Base-by-base conservation (phyloP, 1,140 invertebrate species). In the Drosophila bocki region DNA sequence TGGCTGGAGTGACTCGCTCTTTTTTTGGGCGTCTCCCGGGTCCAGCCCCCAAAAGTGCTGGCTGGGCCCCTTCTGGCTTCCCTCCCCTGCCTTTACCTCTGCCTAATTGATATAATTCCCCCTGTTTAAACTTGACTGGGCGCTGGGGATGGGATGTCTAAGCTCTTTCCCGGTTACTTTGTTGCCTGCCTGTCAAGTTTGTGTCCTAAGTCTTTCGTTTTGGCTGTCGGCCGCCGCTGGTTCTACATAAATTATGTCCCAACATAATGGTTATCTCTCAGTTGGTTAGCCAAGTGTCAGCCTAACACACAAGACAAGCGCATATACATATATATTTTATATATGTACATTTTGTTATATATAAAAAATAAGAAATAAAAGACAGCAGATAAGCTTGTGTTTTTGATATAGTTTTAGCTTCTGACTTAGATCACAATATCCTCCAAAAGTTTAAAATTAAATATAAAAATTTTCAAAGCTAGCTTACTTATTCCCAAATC, bases 91-190 rank as follows among this genome's bases (percentile, higher is more conserved):
- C 79, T 85, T 29, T 56, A 42, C 45, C 41, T 68, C 53, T 70
- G 58, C 56, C 84, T 85, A 86, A 86, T 82, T 86, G 79, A 82
- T 86, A 79, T 82, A 87, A 86, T 82, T 86, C 67, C 44, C 32
- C 32, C 63, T 53, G 65, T 72, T 58, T 48, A 78, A 60, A 29
- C 48, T 42, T 59, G 57, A 35, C 37, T 62, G 47, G 41, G 65
- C 47, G 60, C 19, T 56, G 53, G 35, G 42, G 60, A 19, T 54
- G 50, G 33, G 53, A 39, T 39, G 53, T 39, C 69, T 67, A 56
- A 65, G 71, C 57, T 71, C 51, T 54, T 45, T 54, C 39, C 33
- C 59, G 69, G 50, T 64, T 60, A 60, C 39, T 64, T 80, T 78
- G 67, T 50, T 60, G 62, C 61, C 42, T 51, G 61, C 22, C 32